Percentiles rank a stretch among this genome's conserved stretches.
phyloP scores from a whole-genome alignment of 2,888 invertebrate genomes.

The Liodrosophila aerea region DNA sequence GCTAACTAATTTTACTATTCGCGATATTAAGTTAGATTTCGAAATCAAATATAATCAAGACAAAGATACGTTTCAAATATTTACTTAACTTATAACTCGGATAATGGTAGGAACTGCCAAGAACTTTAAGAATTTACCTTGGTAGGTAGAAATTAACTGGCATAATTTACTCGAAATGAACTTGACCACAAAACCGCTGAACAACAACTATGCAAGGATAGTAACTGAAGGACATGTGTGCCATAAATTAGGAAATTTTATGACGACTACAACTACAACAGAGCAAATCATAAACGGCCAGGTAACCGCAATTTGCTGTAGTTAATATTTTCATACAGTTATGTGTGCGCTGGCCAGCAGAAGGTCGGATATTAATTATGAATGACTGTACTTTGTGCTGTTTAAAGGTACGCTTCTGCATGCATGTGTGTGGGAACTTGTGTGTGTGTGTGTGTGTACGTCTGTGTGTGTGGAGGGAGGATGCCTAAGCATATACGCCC shows the following conservation, averaged over 20 bases:
- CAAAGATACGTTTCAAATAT: too few species aligned
- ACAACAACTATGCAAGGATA: slow-evolving; percentile 8
- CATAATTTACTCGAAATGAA: slow-evolving; percentile 23
- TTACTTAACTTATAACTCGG: too few species aligned
- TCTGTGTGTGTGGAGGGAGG: slow-evolving; percentile 2
- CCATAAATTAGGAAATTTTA: slow-evolving; percentile 43
- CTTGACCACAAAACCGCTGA: slow-evolving; percentile 8
- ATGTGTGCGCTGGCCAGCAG: neutral
- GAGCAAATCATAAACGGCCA: slow-evolving; percentile 45
- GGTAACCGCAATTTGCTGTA: slow-evolving; percentile 13
- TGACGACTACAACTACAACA: slow-evolving; percentile 2
- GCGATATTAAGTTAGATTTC: too few species aligned
- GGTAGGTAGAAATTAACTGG: neutral
- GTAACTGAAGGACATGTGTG: slow-evolving; percentile 36
- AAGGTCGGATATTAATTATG: slow-evolving; percentile 42
- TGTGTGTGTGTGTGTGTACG: slow-evolving; percentile 3
- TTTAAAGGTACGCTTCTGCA: neutral
- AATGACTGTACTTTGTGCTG: slow-evolving; percentile 11
- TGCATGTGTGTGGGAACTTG: slow-evolving; percentile 3
- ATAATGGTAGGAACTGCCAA: too few species aligned
- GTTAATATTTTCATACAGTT: slow-evolving; percentile 14
- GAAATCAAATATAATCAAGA: too few species aligned
- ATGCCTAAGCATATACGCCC: slow-evolving; percentile 13
- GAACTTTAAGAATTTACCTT: too few species aligned
- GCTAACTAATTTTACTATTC: too few species aligned